Evolutionary conservation across 2,113 vertebrate species (phyloP), one percentile per base, ranked within the genome.

Genomic region (Sturnus vulgaris): DNA sequence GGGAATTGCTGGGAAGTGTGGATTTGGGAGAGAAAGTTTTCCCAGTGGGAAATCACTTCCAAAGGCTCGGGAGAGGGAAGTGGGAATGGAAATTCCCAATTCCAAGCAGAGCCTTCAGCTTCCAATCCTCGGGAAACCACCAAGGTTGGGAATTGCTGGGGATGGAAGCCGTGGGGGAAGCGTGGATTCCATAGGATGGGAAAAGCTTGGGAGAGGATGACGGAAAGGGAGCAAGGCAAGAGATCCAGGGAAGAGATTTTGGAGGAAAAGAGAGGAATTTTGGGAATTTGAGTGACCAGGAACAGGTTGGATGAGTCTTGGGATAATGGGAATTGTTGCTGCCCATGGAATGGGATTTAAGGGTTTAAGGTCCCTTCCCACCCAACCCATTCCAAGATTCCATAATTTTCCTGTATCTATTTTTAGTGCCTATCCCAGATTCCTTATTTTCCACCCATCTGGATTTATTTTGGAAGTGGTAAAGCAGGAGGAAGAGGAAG

Each of bases 181-280:
- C 1, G 19, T 15, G 39, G 49, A 66, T 82, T 22, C 39, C 47
- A 8, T 11, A 46, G 60, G 78, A 28, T 3, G 7, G n/a, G 61
- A 78, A 90, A 65, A 7, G 0, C 42, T 65, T 4, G 4, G 46
- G 73, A 66, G 73, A 77, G 50, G 56, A 31, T 28, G 88, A 27
- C 2, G 42, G 71, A n/a, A 46, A 27, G 23, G 40, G 40, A 64
- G 76, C 9, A 3, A 37, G 40, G 60, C 71, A 15, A 15, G 76
- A 40, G 24, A 56, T 33, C 3, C 2, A 5, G 28, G 0, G 2
- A 31, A 35, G 40, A 66, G 39, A 4, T 35, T 42, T 30, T 15
- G 37, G 44, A 40, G 22, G 11, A 10, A 49, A 49, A 42, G 12
- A 30, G 60, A 35, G 6, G 52, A 50, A 75, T 57, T 9, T 21